Evolutionary conservation across 2,113 vertebrate genomes (phyloP).

Genomic region (Charina bottae): DNA sequence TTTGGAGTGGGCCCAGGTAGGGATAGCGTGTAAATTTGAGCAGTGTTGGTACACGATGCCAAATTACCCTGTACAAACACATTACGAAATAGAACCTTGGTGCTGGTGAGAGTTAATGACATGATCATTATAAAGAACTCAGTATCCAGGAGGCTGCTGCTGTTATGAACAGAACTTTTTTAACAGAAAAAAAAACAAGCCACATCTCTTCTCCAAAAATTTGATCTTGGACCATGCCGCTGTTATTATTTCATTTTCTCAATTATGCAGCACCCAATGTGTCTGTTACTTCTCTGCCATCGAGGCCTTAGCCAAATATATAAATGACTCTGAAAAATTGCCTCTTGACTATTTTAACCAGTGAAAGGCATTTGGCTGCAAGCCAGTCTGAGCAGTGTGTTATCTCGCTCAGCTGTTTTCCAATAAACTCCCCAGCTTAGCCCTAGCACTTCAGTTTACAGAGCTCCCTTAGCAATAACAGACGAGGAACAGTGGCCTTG

Average conservation of each 20-base stretch:
- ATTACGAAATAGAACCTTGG: background rate
- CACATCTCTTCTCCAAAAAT: background rate
- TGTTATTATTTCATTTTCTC: background rate
- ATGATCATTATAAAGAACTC: background rate
- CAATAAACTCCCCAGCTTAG: background rate
- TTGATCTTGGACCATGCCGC: background rate
- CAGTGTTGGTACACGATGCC: background rate
- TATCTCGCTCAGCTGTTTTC: background rate
- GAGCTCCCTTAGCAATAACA: background rate
- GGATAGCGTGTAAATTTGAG: background rate
- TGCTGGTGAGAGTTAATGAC: background rate
- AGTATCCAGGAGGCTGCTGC: background rate
- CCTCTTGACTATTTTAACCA: background rate
- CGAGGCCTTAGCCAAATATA: background rate
- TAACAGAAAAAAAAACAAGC: background rate
- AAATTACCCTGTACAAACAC: background rate
- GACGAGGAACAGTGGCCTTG: background rate
- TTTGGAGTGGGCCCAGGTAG: background rate
- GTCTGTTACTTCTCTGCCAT: background rate
- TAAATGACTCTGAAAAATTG: slow-evolving; percentile 1
- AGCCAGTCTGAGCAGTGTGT: background rate
- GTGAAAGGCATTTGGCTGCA: background rate
- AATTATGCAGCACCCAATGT: background rate
- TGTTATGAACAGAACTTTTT: background rate
- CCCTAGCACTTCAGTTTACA: background rate